Base-by-base conservation (phyloP, 2,113 vertebrate species). In the Plectropomus leopardus region DNA sequence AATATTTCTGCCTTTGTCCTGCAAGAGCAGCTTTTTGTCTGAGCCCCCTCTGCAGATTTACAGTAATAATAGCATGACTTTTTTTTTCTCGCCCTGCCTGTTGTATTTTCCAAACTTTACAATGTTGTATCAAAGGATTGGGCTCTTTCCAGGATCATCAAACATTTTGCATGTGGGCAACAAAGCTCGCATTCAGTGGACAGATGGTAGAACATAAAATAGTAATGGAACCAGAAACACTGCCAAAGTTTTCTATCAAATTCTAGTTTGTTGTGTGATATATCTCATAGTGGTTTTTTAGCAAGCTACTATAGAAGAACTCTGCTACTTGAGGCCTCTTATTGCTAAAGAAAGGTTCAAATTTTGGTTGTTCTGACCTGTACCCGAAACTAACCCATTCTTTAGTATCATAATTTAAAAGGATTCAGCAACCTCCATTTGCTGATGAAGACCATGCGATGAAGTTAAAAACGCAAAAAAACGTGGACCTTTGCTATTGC, bases 181-280 rank as follows among this genome's bases (percentile, higher is more conserved):
- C 57, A n/a, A 23, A 26, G 51, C 34, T 23, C n/a, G 19, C 10
- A 34, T 51, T 75, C 67, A 67, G 67, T 50, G 53, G 51, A 71
- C 75, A 79, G 71, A 79, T 83, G 71, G 75, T 40, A 17, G 16
- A 60, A 26, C 47, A 73, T 67, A 59, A 80, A 76, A 77, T 16
- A 3, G 19, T 63, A 69, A 69, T 72, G 58, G 26, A 57, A 65
- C 28, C 58, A 74, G 69, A 60, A 65, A 76, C 67, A 70, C 6
- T 0, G 77, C 76, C 67, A 69, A 81, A 63, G 36, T 61, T 74
- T 68, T 51, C 32, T 32, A 17, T 57, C 68, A 72, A 14, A 60
- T 23, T 28, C 34, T 5, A 9, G 30, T 24, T 59, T 59, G 19
- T 42, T 14, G 30, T 58, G 13, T 40, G 59, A 50, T 24, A 24